phyloP scores from a whole-genome alignment of 2,888 invertebrate genomes.

The Heliothis peltigera region DNA sequence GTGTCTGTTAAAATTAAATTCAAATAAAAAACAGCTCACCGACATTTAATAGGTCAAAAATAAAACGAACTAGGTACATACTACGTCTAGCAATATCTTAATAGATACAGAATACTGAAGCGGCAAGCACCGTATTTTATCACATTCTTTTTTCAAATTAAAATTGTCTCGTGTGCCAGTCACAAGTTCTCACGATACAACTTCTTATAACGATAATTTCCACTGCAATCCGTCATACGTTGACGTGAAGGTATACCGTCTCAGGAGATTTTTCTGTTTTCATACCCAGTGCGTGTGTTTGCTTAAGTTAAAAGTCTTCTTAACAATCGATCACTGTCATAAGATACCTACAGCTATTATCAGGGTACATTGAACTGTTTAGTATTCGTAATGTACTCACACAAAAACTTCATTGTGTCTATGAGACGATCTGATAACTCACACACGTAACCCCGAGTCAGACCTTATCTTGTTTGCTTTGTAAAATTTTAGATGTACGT shows the following conservation, averaged over 20 bases:
- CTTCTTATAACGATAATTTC: conserved; percentile 58
- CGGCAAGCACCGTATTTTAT: background rate
- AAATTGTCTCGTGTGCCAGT: conserved; percentile 38
- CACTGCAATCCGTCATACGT: conserved; percentile 73
- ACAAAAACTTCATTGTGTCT: conserved; percentile 71
- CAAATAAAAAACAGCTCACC: too few relatives aligned
- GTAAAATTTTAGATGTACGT: conserved; percentile 69
- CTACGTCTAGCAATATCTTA: too few relatives aligned
- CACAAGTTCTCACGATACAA: conserved; percentile 50
- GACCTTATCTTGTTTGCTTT: conserved; percentile 82
- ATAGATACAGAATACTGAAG: background rate
- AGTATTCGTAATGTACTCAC: conserved; percentile 76
- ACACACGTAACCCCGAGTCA: conserved; percentile 68
- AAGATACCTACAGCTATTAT: conserved; percentile 78
- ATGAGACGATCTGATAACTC: conserved; percentile 78
- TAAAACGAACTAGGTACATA: too few relatives aligned
- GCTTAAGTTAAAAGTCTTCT: conserved; percentile 81
- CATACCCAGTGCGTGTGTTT: conserved; percentile 78
- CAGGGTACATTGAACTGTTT: conserved; percentile 85
- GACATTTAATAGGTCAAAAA: too few relatives aligned
- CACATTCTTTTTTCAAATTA: conserved; percentile 29
- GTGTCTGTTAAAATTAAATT: too few relatives aligned
- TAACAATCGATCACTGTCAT: conserved; percentile 87
- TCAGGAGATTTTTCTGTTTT: conserved; percentile 76
- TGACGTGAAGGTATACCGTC: conserved; percentile 75